Conservation (phyloP, 2,113 vertebrate genomes). For the Crotalus helleri region DNA sequence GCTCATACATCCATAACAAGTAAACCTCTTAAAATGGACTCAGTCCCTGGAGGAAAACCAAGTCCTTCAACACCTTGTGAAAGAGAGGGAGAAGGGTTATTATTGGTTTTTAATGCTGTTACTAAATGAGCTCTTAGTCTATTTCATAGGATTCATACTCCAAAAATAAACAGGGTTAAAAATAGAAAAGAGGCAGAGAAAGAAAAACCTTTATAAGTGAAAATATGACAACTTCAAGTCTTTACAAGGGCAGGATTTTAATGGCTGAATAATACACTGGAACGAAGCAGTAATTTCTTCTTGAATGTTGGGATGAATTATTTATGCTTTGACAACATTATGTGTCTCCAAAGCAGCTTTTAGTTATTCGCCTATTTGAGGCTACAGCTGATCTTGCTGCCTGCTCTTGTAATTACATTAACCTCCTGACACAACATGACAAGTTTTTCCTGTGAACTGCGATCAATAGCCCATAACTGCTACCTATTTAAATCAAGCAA, state of each 20-base stretch:
- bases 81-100: not conserved
- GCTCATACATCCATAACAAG: not conserved
- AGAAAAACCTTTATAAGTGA: conserved; percentile 65
- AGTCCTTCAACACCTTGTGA: not conserved
- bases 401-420: conserved; percentile 85
- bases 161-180: not conserved
- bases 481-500: conserved; percentile 73
- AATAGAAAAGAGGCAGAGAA: not conserved
- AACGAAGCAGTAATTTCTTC: conserved; percentile 76
- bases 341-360: conserved; percentile 82
- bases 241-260: conserved; percentile 77
- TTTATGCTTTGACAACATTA: conserved; percentile 86
- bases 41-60: not conserved
- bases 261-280: conserved; percentile 79
- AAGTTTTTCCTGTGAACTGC: conserved; percentile 77
- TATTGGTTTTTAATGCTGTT: conserved; percentile 52
- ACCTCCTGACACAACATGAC: conserved; percentile 82
- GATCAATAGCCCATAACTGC: conserved; percentile 82
- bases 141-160: conserved; percentile 52
- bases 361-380: conserved; percentile 77
- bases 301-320: conserved; percentile 79
- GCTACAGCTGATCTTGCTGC: conserved; percentile 79
- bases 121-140: conserved; percentile 69
- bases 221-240: conserved; percentile 75
- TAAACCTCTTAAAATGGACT: not conserved